A percentile compares a stretch with the other conserved stretches of the same genome.
phyloP scores from a whole-genome alignment of 2,888 invertebrate genomes.

The Abrostola tripartita region DNA sequence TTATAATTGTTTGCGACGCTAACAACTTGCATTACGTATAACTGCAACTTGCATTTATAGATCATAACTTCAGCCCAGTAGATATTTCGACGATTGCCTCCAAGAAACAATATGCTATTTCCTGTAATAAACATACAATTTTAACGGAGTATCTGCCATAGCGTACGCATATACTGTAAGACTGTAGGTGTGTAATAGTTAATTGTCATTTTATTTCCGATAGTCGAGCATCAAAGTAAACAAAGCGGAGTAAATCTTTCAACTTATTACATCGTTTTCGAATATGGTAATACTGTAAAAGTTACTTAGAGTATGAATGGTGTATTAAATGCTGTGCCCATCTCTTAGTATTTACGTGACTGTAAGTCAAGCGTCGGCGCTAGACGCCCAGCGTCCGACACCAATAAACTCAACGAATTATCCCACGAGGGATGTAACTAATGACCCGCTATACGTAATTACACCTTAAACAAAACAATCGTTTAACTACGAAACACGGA shows the following conservation, averaged over 20 bases:
- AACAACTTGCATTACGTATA: constrained; percentile 1
- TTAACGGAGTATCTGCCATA: neutral
- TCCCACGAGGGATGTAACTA: constrained; percentile 22
- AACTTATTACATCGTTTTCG: neutral
- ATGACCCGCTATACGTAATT: constrained; percentile 26
- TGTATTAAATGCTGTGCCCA: neutral
- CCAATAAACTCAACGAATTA: constrained; percentile 41
- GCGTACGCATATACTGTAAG: neutral
- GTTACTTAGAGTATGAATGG: neutral
- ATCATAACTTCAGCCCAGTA: constrained; percentile 3
- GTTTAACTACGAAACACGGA: constrained; percentile 5
- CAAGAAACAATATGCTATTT: constrained; percentile 28
- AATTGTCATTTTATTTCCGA: neutral
- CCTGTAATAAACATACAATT: constrained; percentile 12
- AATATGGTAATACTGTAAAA: neutral
- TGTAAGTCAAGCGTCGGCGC: constrained; percentile 24
- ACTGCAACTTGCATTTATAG: constrained; percentile 12
- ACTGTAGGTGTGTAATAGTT: neutral
- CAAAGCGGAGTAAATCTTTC: neutral
- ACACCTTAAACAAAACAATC: constrained; percentile 26
- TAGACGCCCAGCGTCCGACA: constrained; percentile 21
- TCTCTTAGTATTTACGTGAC: constrained; percentile 21
- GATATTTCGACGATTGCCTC: constrained; percentile 4
- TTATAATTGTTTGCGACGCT: neutral
- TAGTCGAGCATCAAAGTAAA: neutral